Evolutionary conservation across 2,888 invertebrate species (phyloP), one percentile per base, ranked within the genome.

Genomic region (Apocheima hispidaria): DNA sequence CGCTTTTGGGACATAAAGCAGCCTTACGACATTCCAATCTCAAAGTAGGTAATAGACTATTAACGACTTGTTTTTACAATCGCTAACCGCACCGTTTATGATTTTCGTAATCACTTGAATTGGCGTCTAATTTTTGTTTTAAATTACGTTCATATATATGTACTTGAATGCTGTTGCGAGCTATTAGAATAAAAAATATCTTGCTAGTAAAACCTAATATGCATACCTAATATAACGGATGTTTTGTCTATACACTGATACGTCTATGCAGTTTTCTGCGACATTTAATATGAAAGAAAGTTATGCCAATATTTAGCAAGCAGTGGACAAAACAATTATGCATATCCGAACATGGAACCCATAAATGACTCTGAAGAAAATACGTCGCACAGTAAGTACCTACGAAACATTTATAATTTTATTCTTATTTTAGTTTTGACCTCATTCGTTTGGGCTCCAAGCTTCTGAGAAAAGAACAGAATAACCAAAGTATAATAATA

Each of bases 31-130:
- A 78, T 72, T 68, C 68, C 69, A 48, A 70, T 69, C 69, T 58
- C 60, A 71, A 70, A 71, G 68, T 69, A 69, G 66, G 66, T 69
- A 63, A 69, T 69, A 65, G 61, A 58, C 64, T 70, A 58, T 73
- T 73, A 72, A 71, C 71, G 65, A 73, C 70, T 69, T 70, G 62
- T 61, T 68, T 72, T 74, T 66, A 72, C 62, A 67, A 69, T 69
- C 59, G 51, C 49, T 41, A 48, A 66, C 62, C 48, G 60, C 57
- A 33, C 38, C 57, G 52, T 64, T 66, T 63, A 63, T 63, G 50
- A 60, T 60, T 55, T 60, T 55, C 52, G 58, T 52, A 63, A 63
- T 62, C 59, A 63, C 43, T 41, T 49, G 56, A 38, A 43, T 59
- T 53, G 35, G 52, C 38, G 28, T 49, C 44, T 59, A 46, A 41